Conservation (phyloP, 2,888 invertebrate species). For the Tricholauxania praeusta region DNA sequence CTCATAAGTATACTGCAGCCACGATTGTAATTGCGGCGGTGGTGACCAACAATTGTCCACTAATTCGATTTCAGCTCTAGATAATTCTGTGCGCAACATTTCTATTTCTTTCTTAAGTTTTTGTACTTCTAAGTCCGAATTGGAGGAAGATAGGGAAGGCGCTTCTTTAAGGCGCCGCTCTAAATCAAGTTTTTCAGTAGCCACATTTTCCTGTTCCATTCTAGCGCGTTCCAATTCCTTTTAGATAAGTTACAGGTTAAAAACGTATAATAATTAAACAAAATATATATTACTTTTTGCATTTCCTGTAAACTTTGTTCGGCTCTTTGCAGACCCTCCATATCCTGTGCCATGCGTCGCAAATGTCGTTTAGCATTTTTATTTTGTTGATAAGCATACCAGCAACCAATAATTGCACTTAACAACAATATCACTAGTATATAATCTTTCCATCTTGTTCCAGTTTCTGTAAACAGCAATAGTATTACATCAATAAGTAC, state of each 20-base stretch:
- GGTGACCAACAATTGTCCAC: conserved; percentile 93
- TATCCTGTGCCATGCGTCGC: conserved; percentile 91
- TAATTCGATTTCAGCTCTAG: conserved; percentile 89
- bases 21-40: conserved; percentile 89
- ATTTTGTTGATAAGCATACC: conserved; percentile 93
- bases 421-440: conserved; percentile 85
- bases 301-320: conserved; percentile 88
- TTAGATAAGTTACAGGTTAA: conserved; percentile 23
- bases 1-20: conserved; percentile 97
- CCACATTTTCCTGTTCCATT: conserved; percentile 84
- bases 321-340: conserved; percentile 91
- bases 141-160: conserved; percentile 78
- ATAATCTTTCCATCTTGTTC: conserved; percentile 89
- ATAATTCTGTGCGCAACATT: conserved; percentile 83
- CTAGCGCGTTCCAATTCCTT: conserved; percentile 83
- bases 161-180: conserved; percentile 85
- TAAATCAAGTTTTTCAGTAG: conserved; percentile 84
- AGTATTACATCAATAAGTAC: not conserved
- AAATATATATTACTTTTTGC: conserved; percentile 72
- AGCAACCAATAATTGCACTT: conserved; percentile 88
- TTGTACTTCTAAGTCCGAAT: conserved; percentile 84
- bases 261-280: not conserved
- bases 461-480: conserved; percentile 72
- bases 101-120: conserved; percentile 88
- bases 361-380: conserved; percentile 88